A percentile compares a stretch with the other conserved stretches of the same genome.
Evolutionary conservation across 1,140 invertebrate genomes (phyloP).

Genomic region (Acromyrmex charruanus): DNA sequence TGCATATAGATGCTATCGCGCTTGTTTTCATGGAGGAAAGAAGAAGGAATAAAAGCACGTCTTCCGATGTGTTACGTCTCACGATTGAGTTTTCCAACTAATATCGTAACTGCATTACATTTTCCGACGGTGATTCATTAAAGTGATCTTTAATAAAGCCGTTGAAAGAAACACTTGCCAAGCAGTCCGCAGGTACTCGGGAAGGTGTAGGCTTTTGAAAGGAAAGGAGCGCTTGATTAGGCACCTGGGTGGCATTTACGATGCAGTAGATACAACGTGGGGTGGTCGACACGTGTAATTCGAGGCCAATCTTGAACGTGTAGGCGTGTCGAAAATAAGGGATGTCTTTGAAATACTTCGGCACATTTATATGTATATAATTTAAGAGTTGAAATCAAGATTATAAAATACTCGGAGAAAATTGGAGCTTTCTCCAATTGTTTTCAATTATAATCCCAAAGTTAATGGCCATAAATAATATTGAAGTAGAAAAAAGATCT

Average conservation of each 20-base stretch:
- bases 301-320: conserved; percentile 54
- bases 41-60: neutral
- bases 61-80: conserved; percentile 15
- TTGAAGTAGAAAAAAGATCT: neutral
- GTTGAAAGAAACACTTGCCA: conserved; percentile 36
- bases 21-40: neutral
- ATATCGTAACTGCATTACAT: neutral
- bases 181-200: conserved; percentile 13
- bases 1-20: conserved; percentile 28
- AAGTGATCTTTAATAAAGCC: conserved; percentile 4
- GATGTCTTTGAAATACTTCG: conserved; percentile 65
- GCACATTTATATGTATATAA: neutral
- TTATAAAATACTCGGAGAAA: neutral
- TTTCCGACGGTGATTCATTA: neutral
- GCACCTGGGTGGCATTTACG: conserved; percentile 57
- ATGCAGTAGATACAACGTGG: neutral
- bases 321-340: conserved; percentile 50
- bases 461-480: neutral
- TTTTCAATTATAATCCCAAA: neutral
- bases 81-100: conserved; percentile 1
- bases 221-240: conserved; percentile 59
- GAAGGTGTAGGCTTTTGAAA: conserved; percentile 35
- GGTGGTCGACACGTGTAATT: conserved; percentile 65
- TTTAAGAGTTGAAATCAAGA: neutral
- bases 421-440: neutral